A percentile compares a stretch with the other conserved stretches of the same genome.
Conservation (phyloP, 2,113 vertebrate species). For the Danio rerio region DNA sequence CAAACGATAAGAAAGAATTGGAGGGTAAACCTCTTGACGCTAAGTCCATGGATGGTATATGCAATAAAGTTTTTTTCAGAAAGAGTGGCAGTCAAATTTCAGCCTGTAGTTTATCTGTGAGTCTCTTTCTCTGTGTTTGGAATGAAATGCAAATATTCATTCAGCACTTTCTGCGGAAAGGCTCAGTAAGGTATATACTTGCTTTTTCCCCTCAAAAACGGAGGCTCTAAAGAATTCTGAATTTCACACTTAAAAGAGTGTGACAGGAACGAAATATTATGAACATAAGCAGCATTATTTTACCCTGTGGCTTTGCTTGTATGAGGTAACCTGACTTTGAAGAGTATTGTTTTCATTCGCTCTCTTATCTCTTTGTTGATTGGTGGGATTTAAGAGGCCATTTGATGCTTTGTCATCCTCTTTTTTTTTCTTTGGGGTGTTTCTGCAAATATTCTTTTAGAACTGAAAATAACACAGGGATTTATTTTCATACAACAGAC, state of each 20-base stretch:
- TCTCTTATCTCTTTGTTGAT: not conserved
- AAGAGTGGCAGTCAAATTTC: slow-evolving; percentile 40
- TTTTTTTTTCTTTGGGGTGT: no score
- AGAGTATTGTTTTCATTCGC: not conserved
- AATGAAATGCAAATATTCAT: slow-evolving; percentile 44
- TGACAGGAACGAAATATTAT: not conserved
- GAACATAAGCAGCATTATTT: not conserved
- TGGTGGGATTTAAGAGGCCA: not conserved
- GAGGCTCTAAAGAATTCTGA: not conserved
- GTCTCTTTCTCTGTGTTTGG: not conserved
- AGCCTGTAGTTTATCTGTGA: slow-evolving; percentile 36
- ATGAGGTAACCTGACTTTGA: not conserved
- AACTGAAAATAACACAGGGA: no score
- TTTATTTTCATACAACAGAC: no score
- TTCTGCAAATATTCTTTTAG: no score
- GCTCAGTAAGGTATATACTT: not conserved
- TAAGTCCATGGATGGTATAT: slow-evolving; percentile 30
- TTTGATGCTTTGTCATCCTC: no score
- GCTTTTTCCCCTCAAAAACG: not conserved
- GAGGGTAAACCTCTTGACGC: slow-evolving; percentile 4
- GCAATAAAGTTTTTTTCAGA: not conserved
- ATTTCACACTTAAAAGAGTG: slow-evolving; percentile 3
- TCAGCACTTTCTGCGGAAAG: slow-evolving; percentile 16
- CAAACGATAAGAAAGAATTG: slow-evolving; percentile 49
- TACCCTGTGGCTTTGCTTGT: not conserved